Evolutionary conservation across 2,888 invertebrate genomes (phyloP), one percentile per base, ranked within the genome.

Genomic region (Acanthopleura granulata): DNA sequence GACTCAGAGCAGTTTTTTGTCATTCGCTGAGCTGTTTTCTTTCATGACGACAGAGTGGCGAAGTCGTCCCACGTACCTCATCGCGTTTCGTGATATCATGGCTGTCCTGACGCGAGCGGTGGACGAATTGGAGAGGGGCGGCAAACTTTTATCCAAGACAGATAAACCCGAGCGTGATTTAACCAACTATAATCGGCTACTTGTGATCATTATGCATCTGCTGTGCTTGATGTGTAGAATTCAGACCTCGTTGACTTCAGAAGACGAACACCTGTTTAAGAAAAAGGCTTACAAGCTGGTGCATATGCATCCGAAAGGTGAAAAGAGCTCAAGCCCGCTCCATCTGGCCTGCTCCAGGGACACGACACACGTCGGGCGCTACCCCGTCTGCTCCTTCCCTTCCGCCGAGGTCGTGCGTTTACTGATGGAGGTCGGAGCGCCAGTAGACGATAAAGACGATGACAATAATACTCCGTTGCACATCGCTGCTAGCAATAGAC

Each of bases 1-100:
- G 94, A 98, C 98, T 16, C 97, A 97, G 90, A 96, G 96, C 89
- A 96, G 96, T 80, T 93, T 98, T 79, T 94, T 97, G 89, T 96
- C 97, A 84, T 98, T 98, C 91, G 96, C 97, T 1, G 98, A 99
- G 91, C 93, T 98, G 50, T 92, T 92, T 82, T 88, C 89, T 49
- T 97, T 97, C 91, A 97, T 98, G 96, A 94, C 97, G 90, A 95
- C 95, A 49, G 97, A 97, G 77, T 81, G 85, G 83, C 77, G 86
- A 75, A 79, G 95, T 95, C 76, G 86, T 61, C 84, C 84, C 6
- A 77, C 96, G 95, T 66, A 85, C 73, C 94, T 95, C 0, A 94
- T 97, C 30, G 94, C 95, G 73, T 95, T 95, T 86, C 92, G 93
- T 75, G 97, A 97, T 90, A 94, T 97, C 84, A 93, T 95, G 83